These are phyloP conservation scores for Ophthalmolycus amberensis DNA, from an alignment of 2,113 vertebrate species.

Conservation along the genomic window DNA sequence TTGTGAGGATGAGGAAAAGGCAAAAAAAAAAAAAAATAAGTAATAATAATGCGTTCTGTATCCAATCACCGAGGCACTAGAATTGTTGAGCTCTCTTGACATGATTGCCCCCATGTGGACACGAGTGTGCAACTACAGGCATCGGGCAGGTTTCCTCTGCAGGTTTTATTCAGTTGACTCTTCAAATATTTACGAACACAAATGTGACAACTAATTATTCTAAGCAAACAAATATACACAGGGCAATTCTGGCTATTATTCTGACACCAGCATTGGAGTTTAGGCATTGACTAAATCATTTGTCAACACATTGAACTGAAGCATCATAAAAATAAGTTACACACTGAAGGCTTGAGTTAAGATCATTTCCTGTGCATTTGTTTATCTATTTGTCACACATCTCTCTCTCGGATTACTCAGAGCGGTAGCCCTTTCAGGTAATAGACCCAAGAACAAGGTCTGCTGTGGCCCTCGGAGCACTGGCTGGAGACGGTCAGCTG, in stretches of 20 bases:
- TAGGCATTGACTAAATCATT: not conserved
- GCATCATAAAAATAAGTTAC: not conserved
- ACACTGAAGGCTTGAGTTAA: not conserved
- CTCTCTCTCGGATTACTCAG: constrained; percentile 42
- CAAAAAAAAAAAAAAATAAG: not conserved
- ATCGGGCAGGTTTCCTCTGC: not conserved
- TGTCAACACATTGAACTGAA: not conserved
- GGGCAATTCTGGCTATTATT: not conserved
- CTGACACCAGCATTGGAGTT: not conserved
- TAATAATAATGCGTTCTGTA: not conserved
- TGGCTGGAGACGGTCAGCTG: constrained; percentile 83
- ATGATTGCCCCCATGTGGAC: constrained; percentile 69
- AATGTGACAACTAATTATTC: not conserved
- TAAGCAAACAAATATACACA: constrained; percentile 12
- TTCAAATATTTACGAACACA: constrained; percentile 16
- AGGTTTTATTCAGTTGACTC: constrained; percentile 24
- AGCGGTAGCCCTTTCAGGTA: constrained; percentile 84
- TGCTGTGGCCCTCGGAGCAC: constrained; percentile 58
- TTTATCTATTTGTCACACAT: constrained; percentile 7
- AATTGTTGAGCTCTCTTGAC: constrained; percentile 24
- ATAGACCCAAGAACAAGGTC: constrained; percentile 84
- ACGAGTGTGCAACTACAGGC: constrained; percentile 4
- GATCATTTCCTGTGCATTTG: not conserved
- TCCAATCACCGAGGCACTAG: not conserved
- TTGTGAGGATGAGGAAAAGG: not conserved